Evolutionary conservation across 2,113 vertebrate genomes (phyloP).

Genomic region (Sinocyclocheilus anshuiensis): DNA sequence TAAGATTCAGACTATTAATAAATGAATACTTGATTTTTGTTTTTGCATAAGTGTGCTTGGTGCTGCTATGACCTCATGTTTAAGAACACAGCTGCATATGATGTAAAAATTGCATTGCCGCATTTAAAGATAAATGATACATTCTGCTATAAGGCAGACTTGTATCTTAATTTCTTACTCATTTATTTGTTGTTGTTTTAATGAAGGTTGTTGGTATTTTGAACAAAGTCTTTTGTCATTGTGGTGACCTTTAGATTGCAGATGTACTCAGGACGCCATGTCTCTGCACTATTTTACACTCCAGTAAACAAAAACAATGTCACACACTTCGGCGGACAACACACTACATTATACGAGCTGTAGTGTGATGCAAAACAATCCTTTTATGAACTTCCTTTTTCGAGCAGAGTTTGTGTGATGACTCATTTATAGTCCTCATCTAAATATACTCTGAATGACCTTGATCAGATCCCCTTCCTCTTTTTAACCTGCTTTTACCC

Average conservation of each 20-base stretch:
- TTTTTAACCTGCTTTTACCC: conserved; percentile 11
- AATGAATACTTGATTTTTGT: background rate
- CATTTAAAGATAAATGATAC: background rate
- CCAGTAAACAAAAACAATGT: conserved; percentile 35
- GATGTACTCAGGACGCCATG: conserved; percentile 53
- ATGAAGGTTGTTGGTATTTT: conserved; percentile 55
- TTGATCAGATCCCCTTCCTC: conserved; percentile 66
- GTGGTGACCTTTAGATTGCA: conserved; percentile 73
- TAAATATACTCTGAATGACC: conserved; percentile 67
- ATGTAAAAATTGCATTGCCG: background rate
- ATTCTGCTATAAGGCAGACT: background rate
- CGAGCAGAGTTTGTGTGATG: background rate
- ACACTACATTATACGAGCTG: background rate
- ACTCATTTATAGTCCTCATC: conserved; percentile 41
- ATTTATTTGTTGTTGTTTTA: conserved; percentile 57
- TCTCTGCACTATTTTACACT: conserved; percentile 33
- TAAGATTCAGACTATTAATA: background rate
- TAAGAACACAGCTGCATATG: background rate
- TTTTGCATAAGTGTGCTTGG: background rate
- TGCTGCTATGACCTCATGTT: conserved; percentile 17
- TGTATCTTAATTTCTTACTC: conserved; percentile 22
- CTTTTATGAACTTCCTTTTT: conserved; percentile 18
- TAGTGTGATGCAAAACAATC: background rate
- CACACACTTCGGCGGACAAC: background rate
- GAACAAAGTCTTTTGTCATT: conserved; percentile 73